These are phyloP conservation scores for Cladopsammia gracilis DNA, from an alignment of 64 coral and sea anemone species.

Conservation along the genomic window DNA sequence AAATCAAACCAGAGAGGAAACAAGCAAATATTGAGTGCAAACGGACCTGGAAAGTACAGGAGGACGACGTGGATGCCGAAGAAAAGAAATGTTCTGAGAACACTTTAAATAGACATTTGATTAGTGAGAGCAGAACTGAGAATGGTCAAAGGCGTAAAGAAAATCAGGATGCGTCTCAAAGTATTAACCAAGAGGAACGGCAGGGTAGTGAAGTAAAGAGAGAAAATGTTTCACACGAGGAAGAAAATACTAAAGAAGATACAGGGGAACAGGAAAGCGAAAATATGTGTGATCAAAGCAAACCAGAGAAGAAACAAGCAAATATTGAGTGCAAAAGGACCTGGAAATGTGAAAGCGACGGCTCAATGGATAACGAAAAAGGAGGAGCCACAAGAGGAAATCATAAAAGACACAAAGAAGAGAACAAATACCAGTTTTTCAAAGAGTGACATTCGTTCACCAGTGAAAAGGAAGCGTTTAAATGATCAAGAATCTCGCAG, in stretches of 20 bases:
- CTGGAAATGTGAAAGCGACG: neutral
- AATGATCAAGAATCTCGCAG: neutral
- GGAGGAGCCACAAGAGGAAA: neutral
- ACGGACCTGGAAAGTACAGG: neutral
- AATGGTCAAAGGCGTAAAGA: neutral
- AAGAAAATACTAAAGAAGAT: neutral
- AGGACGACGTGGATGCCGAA: neutral
- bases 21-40: neutral
- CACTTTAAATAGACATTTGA: neutral
- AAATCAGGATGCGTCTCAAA: neutral
- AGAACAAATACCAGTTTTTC: neutral
- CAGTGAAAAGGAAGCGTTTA: neutral
- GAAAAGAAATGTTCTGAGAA: neutral
- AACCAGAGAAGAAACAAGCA: neutral
- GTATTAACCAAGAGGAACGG: neutral
- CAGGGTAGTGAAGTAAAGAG: neutral
- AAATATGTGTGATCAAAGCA: neutral
- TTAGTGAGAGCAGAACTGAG: neutral
- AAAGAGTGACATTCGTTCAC: neutral
- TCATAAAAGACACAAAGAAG: neutral
- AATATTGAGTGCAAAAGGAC: neutral
- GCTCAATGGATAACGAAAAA: neutral
- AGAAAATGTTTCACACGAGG: slow-evolving; percentile 1
- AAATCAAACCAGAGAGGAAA: neutral
- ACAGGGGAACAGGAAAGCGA: neutral